Conservation (phyloP, 2,888 invertebrate species). For the Xiphydria camelus region DNA sequence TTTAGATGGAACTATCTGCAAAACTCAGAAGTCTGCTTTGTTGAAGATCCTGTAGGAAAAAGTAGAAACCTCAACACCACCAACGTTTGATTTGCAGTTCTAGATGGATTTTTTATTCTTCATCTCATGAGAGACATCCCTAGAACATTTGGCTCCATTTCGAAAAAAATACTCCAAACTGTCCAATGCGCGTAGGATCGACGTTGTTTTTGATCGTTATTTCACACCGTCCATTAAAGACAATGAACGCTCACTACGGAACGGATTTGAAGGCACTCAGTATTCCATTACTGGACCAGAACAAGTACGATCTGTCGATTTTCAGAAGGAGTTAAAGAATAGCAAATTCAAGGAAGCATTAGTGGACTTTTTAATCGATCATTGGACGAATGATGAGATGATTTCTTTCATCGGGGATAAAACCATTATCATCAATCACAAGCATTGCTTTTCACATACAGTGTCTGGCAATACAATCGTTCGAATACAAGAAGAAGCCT, state of each 20-base stretch:
- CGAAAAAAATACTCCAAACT: conserved; percentile 34
- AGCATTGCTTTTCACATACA: too few relatives aligned
- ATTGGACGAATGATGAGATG: too few relatives aligned
- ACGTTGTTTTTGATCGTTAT: too few relatives aligned
- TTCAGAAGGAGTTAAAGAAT: conserved; percentile 16
- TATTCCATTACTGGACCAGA: conserved; percentile 18
- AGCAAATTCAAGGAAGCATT: too few relatives aligned
- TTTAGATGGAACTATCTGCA: conserved; percentile 28
- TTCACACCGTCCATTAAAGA: too few relatives aligned
- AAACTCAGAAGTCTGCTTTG: conserved; percentile 30
- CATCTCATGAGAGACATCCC: conserved; percentile 40
- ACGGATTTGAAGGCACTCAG: not conserved
- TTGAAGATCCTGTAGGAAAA: conserved; percentile 25
- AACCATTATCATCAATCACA: too few relatives aligned
- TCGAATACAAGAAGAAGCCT: too few relatives aligned
- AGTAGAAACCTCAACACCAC: conserved; percentile 19
- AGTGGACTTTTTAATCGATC: too few relatives aligned
- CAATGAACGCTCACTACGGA: too few relatives aligned
- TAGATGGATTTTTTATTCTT: conserved; percentile 44
- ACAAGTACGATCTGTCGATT: conserved; percentile 16
- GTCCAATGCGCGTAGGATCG: too few relatives aligned
- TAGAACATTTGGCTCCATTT: conserved; percentile 36
- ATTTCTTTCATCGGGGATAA: too few relatives aligned
- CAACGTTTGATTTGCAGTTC: conserved; percentile 30
- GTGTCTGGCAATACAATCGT: too few relatives aligned